phyloP scores from a whole-genome alignment of 2,113 vertebrate genomes.

The Apteryx mantelli region DNA sequence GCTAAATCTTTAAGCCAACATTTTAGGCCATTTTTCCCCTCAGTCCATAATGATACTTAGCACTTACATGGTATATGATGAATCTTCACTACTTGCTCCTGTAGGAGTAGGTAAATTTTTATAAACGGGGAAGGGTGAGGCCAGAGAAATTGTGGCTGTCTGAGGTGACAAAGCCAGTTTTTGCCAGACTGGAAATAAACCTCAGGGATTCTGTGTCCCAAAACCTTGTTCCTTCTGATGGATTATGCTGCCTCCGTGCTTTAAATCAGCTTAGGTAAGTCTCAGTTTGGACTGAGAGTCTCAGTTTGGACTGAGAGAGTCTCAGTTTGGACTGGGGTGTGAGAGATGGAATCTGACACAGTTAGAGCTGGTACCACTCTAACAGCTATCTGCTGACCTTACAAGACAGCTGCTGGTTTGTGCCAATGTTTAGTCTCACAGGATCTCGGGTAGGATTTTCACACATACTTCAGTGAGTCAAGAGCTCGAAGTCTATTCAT shows the following conservation, averaged over 20 bases:
- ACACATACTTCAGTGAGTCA: neutral
- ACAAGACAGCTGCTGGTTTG: neutral
- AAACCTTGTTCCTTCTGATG: neutral
- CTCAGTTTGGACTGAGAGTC: neutral
- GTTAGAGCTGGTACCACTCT: neutral
- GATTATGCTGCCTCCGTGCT: neutral
- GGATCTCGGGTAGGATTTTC: neutral
- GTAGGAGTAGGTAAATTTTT: neutral
- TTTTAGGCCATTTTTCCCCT: neutral
- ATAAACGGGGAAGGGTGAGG: neutral
- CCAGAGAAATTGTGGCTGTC: neutral
- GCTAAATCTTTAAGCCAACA: neutral
- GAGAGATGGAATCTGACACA: neutral
- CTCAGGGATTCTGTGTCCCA: neutral
- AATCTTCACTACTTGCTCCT: neutral
- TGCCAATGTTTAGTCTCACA: conserved; percentile 43
- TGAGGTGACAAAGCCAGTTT: neutral
- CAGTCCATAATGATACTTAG: neutral
- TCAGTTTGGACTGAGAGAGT: neutral
- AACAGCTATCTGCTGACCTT: neutral
- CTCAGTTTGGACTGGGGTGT: neutral
- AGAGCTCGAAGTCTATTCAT: neutral
- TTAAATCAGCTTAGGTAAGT: neutral
- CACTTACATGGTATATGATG: neutral
- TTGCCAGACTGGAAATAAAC: neutral